phyloP scores from a whole-genome alignment of 1,140 invertebrate species.

The Muscidifurax raptorellus region DNA sequence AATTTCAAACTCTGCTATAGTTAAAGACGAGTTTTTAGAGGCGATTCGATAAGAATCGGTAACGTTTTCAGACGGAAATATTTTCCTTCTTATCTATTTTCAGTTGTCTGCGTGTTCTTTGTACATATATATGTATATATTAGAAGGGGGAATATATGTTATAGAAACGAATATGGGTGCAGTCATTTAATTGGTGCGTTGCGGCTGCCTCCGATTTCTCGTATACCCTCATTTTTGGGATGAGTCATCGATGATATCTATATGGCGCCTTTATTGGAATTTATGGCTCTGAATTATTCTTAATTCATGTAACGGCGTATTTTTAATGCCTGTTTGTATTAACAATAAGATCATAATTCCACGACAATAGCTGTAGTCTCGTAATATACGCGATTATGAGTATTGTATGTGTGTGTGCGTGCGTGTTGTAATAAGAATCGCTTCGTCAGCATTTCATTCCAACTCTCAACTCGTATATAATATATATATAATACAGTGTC shows the following conservation, averaged over 20 bases:
- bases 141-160: not conserved
- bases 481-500: not conserved
- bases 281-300: constrained; percentile 16
- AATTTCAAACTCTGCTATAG: not conserved
- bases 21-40: too few relatives aligned
- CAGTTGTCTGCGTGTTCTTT: too few relatives aligned
- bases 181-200: constrained; percentile 39
- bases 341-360: not conserved
- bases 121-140: too few relatives aligned
- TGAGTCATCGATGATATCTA: constrained; percentile 50
- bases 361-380: not conserved
- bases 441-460: not conserved
- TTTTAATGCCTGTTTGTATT: not conserved
- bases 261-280: constrained; percentile 40
- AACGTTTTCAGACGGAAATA: not conserved
- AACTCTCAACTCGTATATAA: not conserved
- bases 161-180: constrained; percentile 13
- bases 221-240: constrained; percentile 33
- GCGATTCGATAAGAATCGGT: not conserved
- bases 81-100: too few relatives aligned
- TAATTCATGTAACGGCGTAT: constrained; percentile 43
- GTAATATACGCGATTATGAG: not conserved
- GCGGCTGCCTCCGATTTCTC: constrained; percentile 33
- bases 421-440: not conserved
- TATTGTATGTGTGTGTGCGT: not conserved